Base-by-base conservation (phyloP, 2,888 invertebrate species). In the Eupithecia dodoneata region DNA sequence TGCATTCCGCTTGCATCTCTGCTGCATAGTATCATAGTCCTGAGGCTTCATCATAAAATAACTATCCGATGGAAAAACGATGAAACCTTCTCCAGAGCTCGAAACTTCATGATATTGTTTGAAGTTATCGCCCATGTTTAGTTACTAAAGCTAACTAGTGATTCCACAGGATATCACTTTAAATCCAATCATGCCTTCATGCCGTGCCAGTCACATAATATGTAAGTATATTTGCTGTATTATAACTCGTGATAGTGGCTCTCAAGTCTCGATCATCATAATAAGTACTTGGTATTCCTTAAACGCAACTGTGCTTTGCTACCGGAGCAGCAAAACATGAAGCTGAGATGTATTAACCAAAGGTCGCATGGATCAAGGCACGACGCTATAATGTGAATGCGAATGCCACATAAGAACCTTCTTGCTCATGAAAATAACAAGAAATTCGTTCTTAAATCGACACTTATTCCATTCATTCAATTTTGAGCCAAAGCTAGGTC, bases 1-100 rank as follows among this genome's bases (percentile, higher is more conserved):
- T 77, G 79, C 71, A 79, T 77, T 76, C 77, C 77, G n/a, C 69
- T 66, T 74, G 75, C 75, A 74, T 74, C 79, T 72, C 65, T 75
- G 41, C 71, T 72, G 74, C 78, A 74, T 67, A 63, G 41, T 55
- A 44, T 70, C 52, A 45, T 30, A 72, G 44, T 77, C n/a, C 71
- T 55, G 55, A 52, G 44, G 15, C n/a, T 47, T 10, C 10, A 10
- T 9, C 18, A 63, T n/a, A 63, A 63, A 63, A 63, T 3, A 63
- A 30, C 63, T 59, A 30, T 10, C 63, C 0, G 63, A 30, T 63
- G 3, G 30, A 63, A 18, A 18, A 0, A 18, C 18, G 9, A 59
- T 3, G 18, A 3, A 18, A 59, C n/a, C 18, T 59, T 59, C 63
- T 30, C 4, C 1, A 63, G 4, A 63, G 63, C 63, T 18, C 10